Evolutionary conservation across 1,140 invertebrate genomes (phyloP).

Genomic region (Bombus superbus): DNA sequence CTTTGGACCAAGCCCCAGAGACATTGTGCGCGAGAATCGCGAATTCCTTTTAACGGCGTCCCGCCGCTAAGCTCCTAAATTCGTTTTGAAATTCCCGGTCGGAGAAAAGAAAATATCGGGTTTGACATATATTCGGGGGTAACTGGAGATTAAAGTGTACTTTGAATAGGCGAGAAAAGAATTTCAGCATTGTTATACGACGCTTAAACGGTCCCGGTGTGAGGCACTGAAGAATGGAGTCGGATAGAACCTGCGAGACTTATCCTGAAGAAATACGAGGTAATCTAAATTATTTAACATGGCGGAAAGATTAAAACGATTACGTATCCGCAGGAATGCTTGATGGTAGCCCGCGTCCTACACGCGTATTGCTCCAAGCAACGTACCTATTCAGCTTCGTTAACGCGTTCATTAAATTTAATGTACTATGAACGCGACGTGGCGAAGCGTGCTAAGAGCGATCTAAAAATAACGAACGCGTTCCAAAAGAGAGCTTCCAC

Average conservation of each 20-base stretch:
- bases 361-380: not conserved
- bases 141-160: not conserved
- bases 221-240: constrained; percentile 5
- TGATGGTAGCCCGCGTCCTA: not conserved
- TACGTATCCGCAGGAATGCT: constrained; percentile 12
- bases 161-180: not conserved
- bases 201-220: constrained; percentile 14
- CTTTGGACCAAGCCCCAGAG: not conserved
- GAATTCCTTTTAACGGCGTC: not conserved
- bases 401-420: constrained; percentile 45
- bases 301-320: constrained; percentile 47
- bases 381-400: constrained; percentile 7
- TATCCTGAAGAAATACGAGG: constrained; percentile 26
- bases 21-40: not conserved
- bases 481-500: not conserved
- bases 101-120: not conserved
- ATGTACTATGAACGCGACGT: constrained; percentile 6
- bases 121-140: not conserved
- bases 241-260: not conserved
- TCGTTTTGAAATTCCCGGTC: not conserved
- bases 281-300: constrained; percentile 42
- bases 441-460: not conserved
- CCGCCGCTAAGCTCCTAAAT: not conserved
- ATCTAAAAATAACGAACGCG: not conserved
- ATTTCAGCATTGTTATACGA: constrained; percentile 18